Evolutionary conservation across 2,797 vertebrate genomes (phyloP), one percentile per base, ranked within the genome.

Genomic region (Rhynchonycteris naso): DNA sequence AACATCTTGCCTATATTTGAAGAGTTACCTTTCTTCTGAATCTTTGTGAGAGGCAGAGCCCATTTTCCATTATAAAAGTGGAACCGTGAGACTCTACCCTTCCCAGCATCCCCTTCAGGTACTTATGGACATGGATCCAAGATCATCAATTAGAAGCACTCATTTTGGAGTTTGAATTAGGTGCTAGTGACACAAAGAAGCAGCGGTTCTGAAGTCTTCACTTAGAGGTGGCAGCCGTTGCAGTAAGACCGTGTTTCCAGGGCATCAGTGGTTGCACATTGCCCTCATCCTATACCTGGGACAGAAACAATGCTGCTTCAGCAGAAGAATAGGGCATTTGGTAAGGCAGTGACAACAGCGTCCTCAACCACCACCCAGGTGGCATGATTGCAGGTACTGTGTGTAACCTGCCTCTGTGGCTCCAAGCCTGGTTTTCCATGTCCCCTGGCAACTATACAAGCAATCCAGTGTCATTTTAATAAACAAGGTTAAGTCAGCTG

Each of bases 371-470:
- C 30, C 66, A 28, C 61, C 24, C 0, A 3, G 16, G 38, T 5
- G 14, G 59, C 30, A 19, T 0, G 7, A n/a, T 7, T 50, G 28
- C 7, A 21, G 38, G 4, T 28, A 1, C 2, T 5, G 2, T 4
- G 10, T 1, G 3, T 5, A 11, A 0, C 11, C 35, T 58, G 35
- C 47, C 24, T 15, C 43, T 4, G 28, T 33, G 26, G 78, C 54
- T 50, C 33, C 2, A 5, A 26, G 9, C 18, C 71, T 89, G 30
- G 9, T 33, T 78, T 72, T 83, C 43, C 56, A 79, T 2, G 54
- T 82, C 10, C 1, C 19, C 71, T 54, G 75, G 28, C 28, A 65
- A 47, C 43, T 15, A 14, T 33, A 6, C 52, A 4, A 74, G 28
- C 65, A 88, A 35, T 13, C 13, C 15, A 18, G 1, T 7, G 43